Percentiles rank a stretch among this genome's conserved stretches.
These are phyloP conservation scores for Leptinotarsa lineolata DNA, from an alignment of 1,140 invertebrate genomes.

Conservation along the genomic window DNA sequence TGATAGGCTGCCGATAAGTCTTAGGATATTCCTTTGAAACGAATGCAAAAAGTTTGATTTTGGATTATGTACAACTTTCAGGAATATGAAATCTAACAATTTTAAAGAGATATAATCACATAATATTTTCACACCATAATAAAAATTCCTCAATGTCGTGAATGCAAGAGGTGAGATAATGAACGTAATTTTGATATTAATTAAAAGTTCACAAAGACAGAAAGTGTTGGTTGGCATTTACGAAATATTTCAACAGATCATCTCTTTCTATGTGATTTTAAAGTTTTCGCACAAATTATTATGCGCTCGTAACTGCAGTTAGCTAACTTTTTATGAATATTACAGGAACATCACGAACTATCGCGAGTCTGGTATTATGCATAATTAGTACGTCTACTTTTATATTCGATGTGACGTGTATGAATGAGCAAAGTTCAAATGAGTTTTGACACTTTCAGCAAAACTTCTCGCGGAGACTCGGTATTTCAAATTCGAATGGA, in stretches of 20 bases:
- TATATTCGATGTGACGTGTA: not conserved
- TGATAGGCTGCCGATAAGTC: no score
- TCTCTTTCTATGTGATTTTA: slow-evolving; percentile 10
- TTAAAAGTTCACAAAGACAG: slow-evolving; percentile 11
- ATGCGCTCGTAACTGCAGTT: slow-evolving; percentile 17
- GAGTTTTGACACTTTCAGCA: not conserved
- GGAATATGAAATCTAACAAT: no score
- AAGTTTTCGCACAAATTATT: slow-evolving; percentile 17
- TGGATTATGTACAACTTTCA: no score
- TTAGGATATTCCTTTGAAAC: no score
- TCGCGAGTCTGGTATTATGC: slow-evolving; percentile 8
- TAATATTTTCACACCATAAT: no score
- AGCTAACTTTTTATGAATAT: slow-evolving; percentile 9
- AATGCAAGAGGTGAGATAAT: no score
- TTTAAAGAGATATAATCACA: no score
- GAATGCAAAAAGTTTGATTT: no score
- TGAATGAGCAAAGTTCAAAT: not conserved
- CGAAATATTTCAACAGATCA: slow-evolving; percentile 13
- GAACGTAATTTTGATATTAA: not conserved
- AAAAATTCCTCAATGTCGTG: no score
- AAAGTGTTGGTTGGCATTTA: not conserved
- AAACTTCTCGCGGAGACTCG: not conserved
- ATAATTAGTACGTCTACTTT: slow-evolving; percentile 10
- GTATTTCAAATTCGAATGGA: no score
- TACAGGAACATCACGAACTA: slow-evolving; percentile 12